Conservation (phyloP, 2,113 vertebrate species). For the Canis aureus region DNA sequence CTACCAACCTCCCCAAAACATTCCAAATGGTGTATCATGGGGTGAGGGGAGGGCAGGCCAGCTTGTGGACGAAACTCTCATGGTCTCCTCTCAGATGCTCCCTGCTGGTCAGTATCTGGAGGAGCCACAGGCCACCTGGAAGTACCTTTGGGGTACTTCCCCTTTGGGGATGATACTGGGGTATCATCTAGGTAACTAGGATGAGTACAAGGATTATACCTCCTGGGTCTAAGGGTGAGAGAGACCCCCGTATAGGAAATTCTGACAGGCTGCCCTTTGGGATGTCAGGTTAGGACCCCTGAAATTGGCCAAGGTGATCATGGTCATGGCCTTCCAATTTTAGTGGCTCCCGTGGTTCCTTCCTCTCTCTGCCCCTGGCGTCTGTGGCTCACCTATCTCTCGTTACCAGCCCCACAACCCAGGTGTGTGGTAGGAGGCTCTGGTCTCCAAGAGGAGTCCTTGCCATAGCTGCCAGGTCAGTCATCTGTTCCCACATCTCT, state of each 20-base stretch:
- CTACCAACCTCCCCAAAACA: neutral
- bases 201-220: neutral
- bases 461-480: neutral
- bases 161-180: no score
- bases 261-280: neutral
- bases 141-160: no score
- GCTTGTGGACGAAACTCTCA: neutral
- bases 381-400: neutral
- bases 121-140: no score
- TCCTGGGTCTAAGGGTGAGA: neutral
- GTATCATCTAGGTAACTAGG: neutral
- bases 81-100: neutral
- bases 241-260: neutral
- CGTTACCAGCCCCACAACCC: no score
- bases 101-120: neutral
- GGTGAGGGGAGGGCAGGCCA: neutral
- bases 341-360: no score
- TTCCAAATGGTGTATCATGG: neutral
- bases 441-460: neutral
- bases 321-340: neutral
- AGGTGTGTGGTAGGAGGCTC: neutral
- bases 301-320: neutral
- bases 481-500: neutral
- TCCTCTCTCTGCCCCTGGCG: neutral
- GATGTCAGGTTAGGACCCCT: neutral